Base-by-base conservation (phyloP, 2,113 vertebrate genomes). In the Leucosticte australis region DNA sequence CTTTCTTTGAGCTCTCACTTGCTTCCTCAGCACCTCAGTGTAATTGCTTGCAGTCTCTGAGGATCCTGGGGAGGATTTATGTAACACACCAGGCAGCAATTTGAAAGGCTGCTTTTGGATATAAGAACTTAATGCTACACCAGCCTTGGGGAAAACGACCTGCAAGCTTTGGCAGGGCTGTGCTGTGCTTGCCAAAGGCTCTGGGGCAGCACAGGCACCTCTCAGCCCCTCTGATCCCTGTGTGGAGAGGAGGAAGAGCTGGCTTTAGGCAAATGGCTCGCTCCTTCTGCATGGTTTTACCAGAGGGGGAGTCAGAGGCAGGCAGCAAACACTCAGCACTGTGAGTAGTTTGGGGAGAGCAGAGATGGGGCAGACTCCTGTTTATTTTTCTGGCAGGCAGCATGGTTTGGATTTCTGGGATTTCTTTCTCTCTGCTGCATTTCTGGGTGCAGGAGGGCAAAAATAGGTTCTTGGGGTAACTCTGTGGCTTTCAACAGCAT, bases 1-100 rank as follows among this genome's bases (percentile, higher is more conserved):
- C 77, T 96, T 83, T 80, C 71, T 87, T 62, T 89, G 82, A 65
- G 89, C 88, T 56, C 59, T 83, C 30, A 11, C 80, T 83, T 79
- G 56, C 78, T 83, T 83, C 67, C 50, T 89, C 91, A 79, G 94
- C 90, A 70, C 87, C 92, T 76, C 74, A 52, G 64, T 64, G 94
- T 97, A 97, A 96, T 97, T 96, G 96, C 97, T 91, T 95, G 92
- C 83, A 85, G 84, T 95, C 97, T 74, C 93, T 4, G 59, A 96
- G 96, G 97, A 95, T 95, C 53, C 64, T 13, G 44, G 68, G 33
- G 46, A 97, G 95, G 96, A 97, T 98, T 98, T 97, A 96, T 96
- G 91, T 92, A 96, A 95, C 90, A 56, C 69, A 13, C 85, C 69
- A 95, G 92, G 96, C 94, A 82, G 95, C 83, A 89, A 87, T 96